Conservation (phyloP, 1,140 invertebrate genomes). For the Oreohelix idahoensis region DNA sequence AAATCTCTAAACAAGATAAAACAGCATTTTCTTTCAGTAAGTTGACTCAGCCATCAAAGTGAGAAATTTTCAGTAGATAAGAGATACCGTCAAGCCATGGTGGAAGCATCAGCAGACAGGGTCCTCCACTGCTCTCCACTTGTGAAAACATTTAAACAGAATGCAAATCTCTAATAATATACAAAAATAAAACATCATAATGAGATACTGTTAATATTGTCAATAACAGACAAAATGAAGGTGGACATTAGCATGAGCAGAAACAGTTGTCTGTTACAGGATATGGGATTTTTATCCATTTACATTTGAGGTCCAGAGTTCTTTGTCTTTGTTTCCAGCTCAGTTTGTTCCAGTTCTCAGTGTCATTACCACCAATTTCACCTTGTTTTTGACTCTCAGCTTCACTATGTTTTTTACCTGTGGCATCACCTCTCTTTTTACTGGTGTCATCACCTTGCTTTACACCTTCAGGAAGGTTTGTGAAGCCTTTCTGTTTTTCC, state of each 20-base stretch:
- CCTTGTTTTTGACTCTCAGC: neutral
- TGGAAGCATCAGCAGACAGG: no score
- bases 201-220: neutral
- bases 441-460: neutral
- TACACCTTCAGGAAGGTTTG: neutral
- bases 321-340: conserved; percentile 37
- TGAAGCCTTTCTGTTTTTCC: neutral
- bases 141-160: no score
- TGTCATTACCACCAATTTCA: conserved; percentile 17
- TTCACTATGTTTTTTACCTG: neutral
- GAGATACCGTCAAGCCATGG: no score
- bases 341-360: conserved; percentile 40
- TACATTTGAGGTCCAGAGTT: conserved; percentile 48
- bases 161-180: no score
- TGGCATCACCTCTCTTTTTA: no score
- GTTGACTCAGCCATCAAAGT: no score
- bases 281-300: conserved; percentile 55
- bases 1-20: no score
- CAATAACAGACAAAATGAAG: neutral
- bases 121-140: no score
- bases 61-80: no score
- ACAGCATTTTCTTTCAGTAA: no score
- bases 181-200: no score
- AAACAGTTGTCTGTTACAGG: conserved; percentile 56
- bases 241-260: conserved; percentile 51